Percentiles rank a stretch among this genome's conserved stretches.
These are phyloP conservation scores for Poeciliopsis retropinna DNA, from an alignment of 2,113 vertebrate species.

Conservation along the genomic window DNA sequence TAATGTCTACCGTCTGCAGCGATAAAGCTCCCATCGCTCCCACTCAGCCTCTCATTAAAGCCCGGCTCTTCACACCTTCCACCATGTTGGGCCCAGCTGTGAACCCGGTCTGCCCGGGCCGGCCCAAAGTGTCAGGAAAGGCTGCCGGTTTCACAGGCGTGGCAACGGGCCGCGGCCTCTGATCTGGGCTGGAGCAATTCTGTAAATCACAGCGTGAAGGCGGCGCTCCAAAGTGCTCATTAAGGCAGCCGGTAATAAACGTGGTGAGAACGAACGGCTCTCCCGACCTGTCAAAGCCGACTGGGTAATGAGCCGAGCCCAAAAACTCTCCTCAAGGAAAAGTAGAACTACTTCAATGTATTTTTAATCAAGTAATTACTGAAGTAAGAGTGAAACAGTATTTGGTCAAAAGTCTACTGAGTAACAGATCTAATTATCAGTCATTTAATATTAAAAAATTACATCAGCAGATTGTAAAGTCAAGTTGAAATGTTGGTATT, in stretches of 20 bases:
- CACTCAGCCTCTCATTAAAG: conserved; percentile 76
- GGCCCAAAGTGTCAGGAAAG: conserved; percentile 67
- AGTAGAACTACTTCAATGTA: too few species aligned
- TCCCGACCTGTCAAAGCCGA: conserved; percentile 60
- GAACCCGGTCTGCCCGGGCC: conserved; percentile 46
- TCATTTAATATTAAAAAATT: too few species aligned
- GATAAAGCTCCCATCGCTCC: conserved; percentile 63
- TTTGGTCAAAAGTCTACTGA: too few species aligned
- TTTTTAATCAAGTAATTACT: too few species aligned
- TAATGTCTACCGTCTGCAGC: too few species aligned
- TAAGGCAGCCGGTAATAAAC: conserved; percentile 73
- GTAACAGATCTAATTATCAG: too few species aligned
- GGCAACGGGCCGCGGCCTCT: conserved; percentile 60
- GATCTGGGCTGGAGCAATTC: conserved; percentile 67
- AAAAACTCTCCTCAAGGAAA: too few species aligned
- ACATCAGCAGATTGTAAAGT: too few species aligned
- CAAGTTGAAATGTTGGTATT: too few species aligned
- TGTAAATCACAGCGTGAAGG: conserved; percentile 76
- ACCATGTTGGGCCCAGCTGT: conserved; percentile 79
- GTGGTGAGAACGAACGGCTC: conserved; percentile 67
- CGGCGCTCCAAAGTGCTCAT: conserved; percentile 76
- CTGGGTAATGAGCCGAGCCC: conserved; percentile 63
- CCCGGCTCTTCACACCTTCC: conserved; percentile 77
- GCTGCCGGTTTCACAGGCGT: conserved; percentile 61
- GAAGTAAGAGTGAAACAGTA: too few species aligned